Base-by-base conservation (phyloP, 1,140 invertebrate species). In the Nebria ingens region DNA sequence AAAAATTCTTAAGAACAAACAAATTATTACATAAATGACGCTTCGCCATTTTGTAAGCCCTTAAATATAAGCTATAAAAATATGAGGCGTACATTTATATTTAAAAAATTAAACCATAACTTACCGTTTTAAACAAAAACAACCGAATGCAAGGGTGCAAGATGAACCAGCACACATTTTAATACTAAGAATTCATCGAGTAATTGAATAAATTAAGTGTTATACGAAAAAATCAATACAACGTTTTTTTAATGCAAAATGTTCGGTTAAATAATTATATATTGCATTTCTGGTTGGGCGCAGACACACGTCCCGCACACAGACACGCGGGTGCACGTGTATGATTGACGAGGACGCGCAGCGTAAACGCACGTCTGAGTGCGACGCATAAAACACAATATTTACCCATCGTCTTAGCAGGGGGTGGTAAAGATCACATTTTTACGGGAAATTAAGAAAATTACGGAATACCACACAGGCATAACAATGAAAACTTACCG, bases 221-320 rank as follows among this genome's bases (percentile, higher is more conserved):
- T 17, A 4, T 45, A 17, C 6, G 15, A 45, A 68, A 64, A 65
- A 65, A 68, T 69, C 68, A 64, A 69, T 69, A 69, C 65, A 51
- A 68, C 66, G 65, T 58, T 45, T 67, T n/a, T 66, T 69, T 67
- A 69, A 68, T 68, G 66, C 63, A 69, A 69, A 69, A 68, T 64
- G 61, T 65, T 67, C 62, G 62, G 65, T 68, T 69, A 69, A 69
- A 69, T 69, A 69, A 69, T 69, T 69, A 68, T 69, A 68, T 67
- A 45, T 11, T 45, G 25, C 25, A 34, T 45, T 45, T 45, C 9
- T 45, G 40, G 9, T 17, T 4, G 3, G 17, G 40, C 17, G 6
- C 3, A 9, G 40, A 9, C 3, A 45, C 17, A 45, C 40, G 40
- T 45, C 15, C 17, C 17, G 15, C 4, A 12, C 6, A 45, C 15